Evolutionary conservation across 2,888 invertebrate genomes (phyloP).

Genomic region (Ormyrus rosae): DNA sequence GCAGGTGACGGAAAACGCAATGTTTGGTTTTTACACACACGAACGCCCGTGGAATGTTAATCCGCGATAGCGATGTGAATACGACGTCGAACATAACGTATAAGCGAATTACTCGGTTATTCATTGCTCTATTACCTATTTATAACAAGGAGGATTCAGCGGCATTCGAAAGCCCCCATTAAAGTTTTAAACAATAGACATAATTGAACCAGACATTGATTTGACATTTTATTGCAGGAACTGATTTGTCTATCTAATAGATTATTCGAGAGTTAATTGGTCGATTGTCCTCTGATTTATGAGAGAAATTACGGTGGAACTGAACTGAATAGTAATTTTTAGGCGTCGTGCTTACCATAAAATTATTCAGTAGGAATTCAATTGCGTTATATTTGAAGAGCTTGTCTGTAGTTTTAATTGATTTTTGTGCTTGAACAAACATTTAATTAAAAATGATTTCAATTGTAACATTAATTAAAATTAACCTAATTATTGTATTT

Average conservation of each 20-base stretch:
- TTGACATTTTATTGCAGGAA: constrained; percentile 33
- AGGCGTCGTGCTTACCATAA: neutral
- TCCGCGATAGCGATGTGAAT: too few species aligned
- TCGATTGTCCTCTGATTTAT: constrained; percentile 3
- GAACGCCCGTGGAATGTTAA: too few species aligned
- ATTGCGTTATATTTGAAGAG: too few species aligned
- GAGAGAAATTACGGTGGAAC: neutral
- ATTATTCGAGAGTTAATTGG: constrained; percentile 33
- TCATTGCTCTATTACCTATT: constrained; percentile 21
- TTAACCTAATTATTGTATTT: too few species aligned
- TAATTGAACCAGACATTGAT: constrained; percentile 42
- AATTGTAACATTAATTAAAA: too few species aligned
- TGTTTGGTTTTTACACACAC: too few species aligned
- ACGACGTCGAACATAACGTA: constrained; percentile 5
- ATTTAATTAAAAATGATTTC: too few species aligned
- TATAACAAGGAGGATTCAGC: neutral
- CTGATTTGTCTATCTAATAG: constrained; percentile 41
- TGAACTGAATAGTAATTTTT: constrained; percentile 3
- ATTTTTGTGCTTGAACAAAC: too few species aligned
- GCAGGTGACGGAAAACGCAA: too few species aligned
- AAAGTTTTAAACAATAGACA: constrained; percentile 20
- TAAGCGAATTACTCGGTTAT: constrained; percentile 32
- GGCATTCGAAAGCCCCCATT: neutral
- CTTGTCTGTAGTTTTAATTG: too few species aligned
- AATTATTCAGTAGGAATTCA: too few species aligned